phyloP scores from a whole-genome alignment of 2,113 vertebrate genomes.

The Lathamus discolor region DNA sequence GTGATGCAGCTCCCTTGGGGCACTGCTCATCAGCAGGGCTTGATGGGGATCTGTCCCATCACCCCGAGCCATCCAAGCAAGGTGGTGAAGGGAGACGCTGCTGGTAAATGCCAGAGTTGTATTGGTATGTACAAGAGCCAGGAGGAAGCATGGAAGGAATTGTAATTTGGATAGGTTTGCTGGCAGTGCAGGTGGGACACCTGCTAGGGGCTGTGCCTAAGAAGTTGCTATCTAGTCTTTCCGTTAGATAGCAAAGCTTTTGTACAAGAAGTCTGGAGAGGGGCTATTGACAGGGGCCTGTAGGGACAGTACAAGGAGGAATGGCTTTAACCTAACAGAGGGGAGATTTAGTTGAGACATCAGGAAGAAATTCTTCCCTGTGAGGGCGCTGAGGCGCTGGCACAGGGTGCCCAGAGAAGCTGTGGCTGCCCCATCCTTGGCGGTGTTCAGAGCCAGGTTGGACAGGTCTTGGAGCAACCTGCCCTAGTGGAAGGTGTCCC shows the following conservation, averaged over 20 bases:
- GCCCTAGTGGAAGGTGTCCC: neutral
- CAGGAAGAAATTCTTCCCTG: neutral
- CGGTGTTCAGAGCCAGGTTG: neutral
- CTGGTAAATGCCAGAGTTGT: fast-evolving
- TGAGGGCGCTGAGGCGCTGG: neutral
- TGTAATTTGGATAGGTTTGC: neutral
- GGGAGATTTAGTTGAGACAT: neutral
- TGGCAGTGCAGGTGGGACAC: neutral
- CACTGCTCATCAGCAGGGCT: fast-evolving
- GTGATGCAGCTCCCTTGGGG: neutral
- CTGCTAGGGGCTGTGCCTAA: neutral
- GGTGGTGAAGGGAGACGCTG: neutral
- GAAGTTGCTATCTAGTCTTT: neutral
- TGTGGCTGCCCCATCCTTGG: neutral
- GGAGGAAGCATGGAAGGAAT: neutral
- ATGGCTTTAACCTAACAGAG: neutral
- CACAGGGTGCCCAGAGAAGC: neutral
- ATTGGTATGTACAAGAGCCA: neutral
- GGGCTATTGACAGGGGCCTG: neutral
- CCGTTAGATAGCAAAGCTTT: neutral
- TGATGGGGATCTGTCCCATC: neutral
- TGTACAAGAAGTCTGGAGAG: neutral
- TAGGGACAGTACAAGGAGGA: neutral
- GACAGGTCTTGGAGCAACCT: neutral
- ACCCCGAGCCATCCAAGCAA: fast-evolving